Base-by-base conservation (phyloP, 2,113 vertebrate species). In the Pteronura brasiliensis region DNA sequence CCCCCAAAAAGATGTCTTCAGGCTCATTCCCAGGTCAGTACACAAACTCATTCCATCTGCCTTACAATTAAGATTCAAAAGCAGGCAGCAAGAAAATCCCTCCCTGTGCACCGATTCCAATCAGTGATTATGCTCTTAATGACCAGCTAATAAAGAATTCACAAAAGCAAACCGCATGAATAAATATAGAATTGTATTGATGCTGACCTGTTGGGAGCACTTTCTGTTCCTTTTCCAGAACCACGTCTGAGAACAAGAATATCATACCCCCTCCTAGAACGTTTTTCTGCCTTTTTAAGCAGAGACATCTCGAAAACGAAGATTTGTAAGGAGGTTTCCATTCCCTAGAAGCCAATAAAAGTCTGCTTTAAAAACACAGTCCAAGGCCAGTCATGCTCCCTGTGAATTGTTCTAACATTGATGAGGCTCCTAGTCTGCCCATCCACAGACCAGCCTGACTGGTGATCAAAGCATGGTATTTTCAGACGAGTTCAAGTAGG, bases 41-140 rank as follows among this genome's bases (percentile, higher is more conserved):
- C 81, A 39, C 88, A 88, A 90, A 88, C 84, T 94, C 93, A 42
- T 95, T 94, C 88, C 52, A 86, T 91, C 95, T 86, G 81, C 77
- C 90, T 95, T 63, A 94, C 90, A 93, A 93, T 97, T 97, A 97
- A 94, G 90, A 97, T 81, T 85, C 93, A 90, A 86, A 96, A 63
- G 71, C 76, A 96, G 80, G 69, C 31, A 1, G 74, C 90, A 96
- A 93, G 81, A 14, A 76, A 81, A 44, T 92, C 34, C 82, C 77
- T 97, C 49, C 83, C 77, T 72, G 96, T 39, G 76, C 93, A 84
- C 92, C 31, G 21, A 27, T 97, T 86, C 83, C 36, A 97, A 29
- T 34, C 65, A 94, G 97, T 13, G 90, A 96, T 82, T 88, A 72
- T 12, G 42, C 57, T 89, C 71, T 86, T 47, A 95, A 65, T 90